Percentiles rank a stretch among this genome's conserved stretches.
These are phyloP conservation scores for Anas platyrhynchos DNA, from an alignment of 2,113 vertebrate genomes.

Conservation along the genomic window DNA sequence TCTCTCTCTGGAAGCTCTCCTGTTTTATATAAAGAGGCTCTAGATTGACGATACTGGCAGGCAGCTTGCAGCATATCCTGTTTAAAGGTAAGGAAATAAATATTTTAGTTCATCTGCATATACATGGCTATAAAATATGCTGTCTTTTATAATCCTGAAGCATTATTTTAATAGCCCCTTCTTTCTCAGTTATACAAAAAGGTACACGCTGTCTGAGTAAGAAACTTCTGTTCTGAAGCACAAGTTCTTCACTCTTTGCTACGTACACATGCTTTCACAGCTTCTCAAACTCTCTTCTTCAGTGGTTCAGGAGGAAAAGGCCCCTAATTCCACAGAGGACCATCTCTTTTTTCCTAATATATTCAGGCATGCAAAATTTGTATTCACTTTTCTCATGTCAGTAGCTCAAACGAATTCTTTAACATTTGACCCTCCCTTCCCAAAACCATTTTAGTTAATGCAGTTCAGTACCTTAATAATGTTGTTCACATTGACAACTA, in stretches of 20 bases:
- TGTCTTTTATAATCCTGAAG: background rate
- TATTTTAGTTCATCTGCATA: background rate
- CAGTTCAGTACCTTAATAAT: slow-evolving; percentile 87
- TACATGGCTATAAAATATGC: background rate
- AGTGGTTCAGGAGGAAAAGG: background rate
- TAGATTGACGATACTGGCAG: slow-evolving; percentile 87
- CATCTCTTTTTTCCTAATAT: background rate
- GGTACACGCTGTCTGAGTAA: background rate
- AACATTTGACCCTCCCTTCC: background rate
- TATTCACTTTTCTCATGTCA: background rate
- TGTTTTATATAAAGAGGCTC: slow-evolving; percentile 84
- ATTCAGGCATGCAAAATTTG: background rate
- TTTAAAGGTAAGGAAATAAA: background rate
- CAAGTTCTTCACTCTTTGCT: background rate
- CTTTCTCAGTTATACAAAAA: background rate
- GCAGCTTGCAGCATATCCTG: slow-evolving; percentile 94
- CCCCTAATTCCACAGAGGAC: background rate
- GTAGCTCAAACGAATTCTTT: background rate
- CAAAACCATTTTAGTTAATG: background rate
- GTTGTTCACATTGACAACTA: slow-evolving; percentile 85
- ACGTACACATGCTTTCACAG: accelerated
- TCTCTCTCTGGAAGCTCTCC: slow-evolving; percentile 80
- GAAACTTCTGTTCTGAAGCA: background rate
- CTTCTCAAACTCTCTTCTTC: background rate
- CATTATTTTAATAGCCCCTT: background rate